Evolutionary conservation across 2,888 invertebrate species (phyloP).

Genomic region (Euplexia lucipara): DNA sequence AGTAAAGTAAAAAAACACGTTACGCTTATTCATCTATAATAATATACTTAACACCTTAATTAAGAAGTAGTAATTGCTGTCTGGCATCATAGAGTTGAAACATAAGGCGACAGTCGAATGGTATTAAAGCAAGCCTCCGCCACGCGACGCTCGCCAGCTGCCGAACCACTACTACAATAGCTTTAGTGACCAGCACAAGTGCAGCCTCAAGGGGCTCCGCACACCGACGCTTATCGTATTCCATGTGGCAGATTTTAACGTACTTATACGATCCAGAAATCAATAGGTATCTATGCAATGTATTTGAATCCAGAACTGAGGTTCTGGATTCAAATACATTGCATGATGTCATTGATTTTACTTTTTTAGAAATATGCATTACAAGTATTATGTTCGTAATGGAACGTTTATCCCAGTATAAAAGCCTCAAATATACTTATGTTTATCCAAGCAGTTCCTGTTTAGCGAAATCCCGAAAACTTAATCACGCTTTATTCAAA

Average conservation of each 20-base stretch:
- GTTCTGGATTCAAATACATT: not conserved
- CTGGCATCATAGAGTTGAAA: conserved; percentile 43
- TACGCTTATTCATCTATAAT: conserved; percentile 51
- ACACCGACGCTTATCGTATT: too few relatives aligned
- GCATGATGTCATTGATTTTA: not conserved
- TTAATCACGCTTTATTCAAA: conserved; percentile 11
- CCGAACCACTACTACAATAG: conserved; percentile 1
- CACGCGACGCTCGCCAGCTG: not conserved
- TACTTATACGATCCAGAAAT: conserved; percentile 7
- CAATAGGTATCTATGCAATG: conserved; percentile 1
- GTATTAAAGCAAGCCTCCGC: not conserved
- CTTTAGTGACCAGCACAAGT: not conserved
- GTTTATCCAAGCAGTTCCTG: conserved; percentile 4
- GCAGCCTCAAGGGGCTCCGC: too few relatives aligned
- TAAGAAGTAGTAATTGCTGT: conserved; percentile 54
- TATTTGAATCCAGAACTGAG: not conserved
- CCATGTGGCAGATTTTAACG: too few relatives aligned
- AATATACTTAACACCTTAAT: conserved; percentile 42
- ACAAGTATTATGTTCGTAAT: conserved; percentile 2
- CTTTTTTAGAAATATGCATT: conserved; percentile 11
- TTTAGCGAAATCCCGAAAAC: not conserved
- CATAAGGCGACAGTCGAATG: not conserved
- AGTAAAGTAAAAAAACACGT: conserved; percentile 37
- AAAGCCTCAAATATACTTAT: conserved; percentile 20
- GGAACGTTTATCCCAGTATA: not conserved